Evolutionary conservation across 1,140 invertebrate genomes (phyloP).

Genomic region (Bombus confusus): DNA sequence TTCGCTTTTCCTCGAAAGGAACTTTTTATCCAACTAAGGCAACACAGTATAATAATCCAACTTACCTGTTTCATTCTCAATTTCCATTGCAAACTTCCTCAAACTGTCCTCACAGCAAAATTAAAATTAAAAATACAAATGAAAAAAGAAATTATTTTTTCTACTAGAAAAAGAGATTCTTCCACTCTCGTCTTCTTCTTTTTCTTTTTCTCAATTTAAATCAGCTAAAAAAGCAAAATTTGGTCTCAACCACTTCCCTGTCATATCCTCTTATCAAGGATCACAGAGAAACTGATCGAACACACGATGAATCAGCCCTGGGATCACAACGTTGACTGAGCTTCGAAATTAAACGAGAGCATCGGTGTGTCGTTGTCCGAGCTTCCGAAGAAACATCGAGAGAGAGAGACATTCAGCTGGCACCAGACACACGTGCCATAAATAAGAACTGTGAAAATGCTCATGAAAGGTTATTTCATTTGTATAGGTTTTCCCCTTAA

Average conservation of each 20-base stretch:
- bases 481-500: background rate
- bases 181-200: too few species aligned
- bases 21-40: background rate
- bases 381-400: conserved; percentile 23
- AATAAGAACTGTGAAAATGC: background rate
- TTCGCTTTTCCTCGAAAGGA: too few species aligned
- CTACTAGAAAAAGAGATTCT: background rate
- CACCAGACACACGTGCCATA: background rate
- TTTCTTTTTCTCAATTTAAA: background rate
- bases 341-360: conserved; percentile 26
- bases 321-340: conserved; percentile 16
- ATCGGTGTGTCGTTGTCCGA: conserved; percentile 13
- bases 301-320: background rate
- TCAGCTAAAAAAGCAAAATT: too few species aligned
- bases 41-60: background rate
- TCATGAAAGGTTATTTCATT: background rate
- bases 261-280: background rate
- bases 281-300: background rate
- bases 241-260: too few species aligned
- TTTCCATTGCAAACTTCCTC: background rate
- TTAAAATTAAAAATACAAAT: background rate
- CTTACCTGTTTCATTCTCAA: background rate
- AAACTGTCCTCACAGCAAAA: background rate
- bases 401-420: background rate
- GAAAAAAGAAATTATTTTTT: background rate